Base-by-base conservation (phyloP, 2,888 invertebrate species). In the Pinctada fucata region DNA sequence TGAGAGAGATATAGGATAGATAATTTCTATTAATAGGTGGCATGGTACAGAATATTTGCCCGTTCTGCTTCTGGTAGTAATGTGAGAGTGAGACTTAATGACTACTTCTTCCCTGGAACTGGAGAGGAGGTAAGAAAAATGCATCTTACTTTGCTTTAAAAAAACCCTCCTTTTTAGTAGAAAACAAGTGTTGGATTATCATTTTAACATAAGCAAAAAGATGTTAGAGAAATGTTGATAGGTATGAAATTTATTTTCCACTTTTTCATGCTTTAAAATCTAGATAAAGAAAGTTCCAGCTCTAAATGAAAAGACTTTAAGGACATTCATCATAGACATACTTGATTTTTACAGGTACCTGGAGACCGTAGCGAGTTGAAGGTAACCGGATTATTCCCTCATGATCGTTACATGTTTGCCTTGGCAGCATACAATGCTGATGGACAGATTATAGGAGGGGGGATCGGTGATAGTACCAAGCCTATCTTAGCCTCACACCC, bases 1-100 rank as follows among this genome's bases (percentile, higher is more conserved):
- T 31, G 31, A 31, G 31, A 31, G 31, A 31, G 31, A 31, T 31
- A 31, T 31, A 58, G 0, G 8, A 10, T 58, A 58, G 6, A 58
- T 10, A 13, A 50, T 45, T 52, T 69, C 63, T 13, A 45, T 75
- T 76, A 76, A 8, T 81, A 92, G 92, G 90, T 92, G 65, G 89
- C 90, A 2, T 92, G 91, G 90, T 92, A 92, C 82, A 83, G 91
- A 13, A 83, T 92, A 47, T 93, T 92, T 86, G 91, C 89, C 13
- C 85, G 90, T 45, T 83, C 86, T 74, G 87, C 91, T 2, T 81
- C 88, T 72, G 91, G 90, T 2, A 88, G 88, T 75, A 92, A 92
- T 84, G 87, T 90, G 50, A 92, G 91, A 82, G 92, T 90, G 50
- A 84, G 92, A 66, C 86, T 91, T n/a, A 91, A 88, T 85, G 92